Conservation (phyloP, 2,888 invertebrate species). For the Vandiemenella viatica region DNA sequence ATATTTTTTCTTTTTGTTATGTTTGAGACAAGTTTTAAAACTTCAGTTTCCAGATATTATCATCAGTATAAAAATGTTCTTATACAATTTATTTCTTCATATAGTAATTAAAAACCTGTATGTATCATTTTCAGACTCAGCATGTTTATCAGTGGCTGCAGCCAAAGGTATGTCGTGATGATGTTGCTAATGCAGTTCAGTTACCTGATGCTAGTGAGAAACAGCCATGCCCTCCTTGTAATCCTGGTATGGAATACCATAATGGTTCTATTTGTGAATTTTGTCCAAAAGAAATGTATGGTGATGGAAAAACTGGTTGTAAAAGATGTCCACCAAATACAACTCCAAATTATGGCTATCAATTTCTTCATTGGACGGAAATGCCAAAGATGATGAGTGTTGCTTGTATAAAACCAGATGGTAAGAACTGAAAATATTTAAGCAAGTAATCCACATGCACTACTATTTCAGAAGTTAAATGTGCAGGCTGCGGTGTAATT, state of each 20-base stretch:
- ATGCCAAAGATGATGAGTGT: slow-evolving; percentile 31
- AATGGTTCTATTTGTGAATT: slow-evolving; percentile 30
- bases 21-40: too few species aligned
- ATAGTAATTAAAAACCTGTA: background rate
- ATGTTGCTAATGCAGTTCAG: slow-evolving; percentile 25
- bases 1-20: background rate
- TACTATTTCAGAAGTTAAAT: too few species aligned
- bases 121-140: slow-evolving; percentile 25
- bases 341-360: slow-evolving; percentile 34
- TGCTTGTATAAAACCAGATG: slow-evolving; percentile 26
- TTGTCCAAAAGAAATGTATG: slow-evolving; percentile 31
- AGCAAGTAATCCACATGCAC: background rate
- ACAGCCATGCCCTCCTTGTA: slow-evolving; percentile 34
- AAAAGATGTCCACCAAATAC: slow-evolving; percentile 31
- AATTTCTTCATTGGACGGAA: slow-evolving; percentile 31
- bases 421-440: slow-evolving; percentile 10
- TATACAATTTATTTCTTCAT: too few species aligned
- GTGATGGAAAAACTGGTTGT: slow-evolving; percentile 29
- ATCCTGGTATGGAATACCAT: slow-evolving; percentile 35
- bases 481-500: too few species aligned
- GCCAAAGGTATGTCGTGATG: slow-evolving; percentile 35
- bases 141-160: slow-evolving; percentile 34
- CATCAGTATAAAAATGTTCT: too few species aligned
- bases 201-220: slow-evolving; percentile 27
- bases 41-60: too few species aligned